These are phyloP conservation scores for Hyposoter didymator DNA, from an alignment of 2,888 invertebrate species.

Conservation along the genomic window DNA sequence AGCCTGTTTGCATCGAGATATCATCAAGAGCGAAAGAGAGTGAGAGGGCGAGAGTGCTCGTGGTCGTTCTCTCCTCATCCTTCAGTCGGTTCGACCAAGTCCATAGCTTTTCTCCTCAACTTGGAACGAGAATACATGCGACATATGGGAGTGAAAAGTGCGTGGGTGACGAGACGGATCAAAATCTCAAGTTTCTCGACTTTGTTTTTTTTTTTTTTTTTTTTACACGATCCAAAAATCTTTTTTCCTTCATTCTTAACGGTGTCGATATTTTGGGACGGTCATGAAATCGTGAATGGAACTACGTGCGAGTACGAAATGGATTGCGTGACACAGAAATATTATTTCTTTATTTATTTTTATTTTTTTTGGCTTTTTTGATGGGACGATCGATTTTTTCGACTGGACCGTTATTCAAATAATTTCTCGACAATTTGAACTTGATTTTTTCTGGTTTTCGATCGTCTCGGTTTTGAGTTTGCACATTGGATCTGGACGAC, in stretches of 20 bases:
- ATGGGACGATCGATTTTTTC: neutral
- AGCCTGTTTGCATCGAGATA: conserved; percentile 78
- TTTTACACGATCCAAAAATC: neutral
- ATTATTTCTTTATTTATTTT: neutral
- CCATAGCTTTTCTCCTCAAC: conserved; percentile 60
- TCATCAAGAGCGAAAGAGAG: conserved; percentile 70
- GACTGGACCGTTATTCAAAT: too few species aligned
- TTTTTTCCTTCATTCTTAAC: neutral
- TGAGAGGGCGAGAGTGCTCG: conserved; percentile 32
- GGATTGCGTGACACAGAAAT: conserved; percentile 24
- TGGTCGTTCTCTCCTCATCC: conserved; percentile 69
- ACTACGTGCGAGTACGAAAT: neutral
- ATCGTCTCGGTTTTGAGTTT: neutral
- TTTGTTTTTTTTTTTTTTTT: conserved; percentile 40
- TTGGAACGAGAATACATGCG: neutral
- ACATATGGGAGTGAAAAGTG: conserved; percentile 1
- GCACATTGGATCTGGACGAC: conserved; percentile 42
- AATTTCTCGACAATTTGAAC: too few species aligned
- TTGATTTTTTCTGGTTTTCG: neutral
- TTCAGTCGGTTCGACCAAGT: conserved; percentile 52
- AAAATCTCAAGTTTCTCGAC: conserved; percentile 23
- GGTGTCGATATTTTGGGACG: neutral
- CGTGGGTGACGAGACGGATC: conserved; percentile 39
- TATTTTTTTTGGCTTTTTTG: neutral
- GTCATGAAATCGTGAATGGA: neutral